These are phyloP conservation scores for Amphipoea lucens DNA, from an alignment of 2,888 invertebrate genomes.

Conservation along the genomic window DNA sequence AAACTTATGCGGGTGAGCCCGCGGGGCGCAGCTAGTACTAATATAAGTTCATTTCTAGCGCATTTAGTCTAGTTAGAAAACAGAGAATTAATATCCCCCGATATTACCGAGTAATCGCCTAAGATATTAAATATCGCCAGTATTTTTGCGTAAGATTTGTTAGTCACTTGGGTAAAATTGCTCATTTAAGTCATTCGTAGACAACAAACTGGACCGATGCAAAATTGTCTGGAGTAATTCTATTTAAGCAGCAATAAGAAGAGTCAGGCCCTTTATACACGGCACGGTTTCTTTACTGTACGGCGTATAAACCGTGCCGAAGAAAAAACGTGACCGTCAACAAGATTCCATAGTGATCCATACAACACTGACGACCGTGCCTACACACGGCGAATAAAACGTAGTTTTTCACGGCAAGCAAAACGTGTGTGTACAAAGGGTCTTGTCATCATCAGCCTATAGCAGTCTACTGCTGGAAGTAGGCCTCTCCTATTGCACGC, in stretches of 20 bases:
- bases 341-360: not conserved
- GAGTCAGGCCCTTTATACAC: not conserved
- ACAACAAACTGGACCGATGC: conserved; percentile 4
- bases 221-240: not conserved
- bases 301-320: not conserved
- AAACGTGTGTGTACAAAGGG: not conserved
- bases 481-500: not conserved
- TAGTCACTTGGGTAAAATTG: conserved; percentile 30
- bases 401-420: not conserved
- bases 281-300: not conserved
- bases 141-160: conserved; percentile 26
- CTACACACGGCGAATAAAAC: not conserved
- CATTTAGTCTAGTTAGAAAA: not conserved
- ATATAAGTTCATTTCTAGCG: not conserved
- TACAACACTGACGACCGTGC: not conserved
- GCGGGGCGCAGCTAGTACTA: no score
- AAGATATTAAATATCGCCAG: conserved; percentile 6
- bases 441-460: not conserved
- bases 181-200: conserved; percentile 26
- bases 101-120: not conserved
- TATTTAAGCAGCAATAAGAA: not conserved
- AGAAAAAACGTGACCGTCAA: not conserved
- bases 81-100: not conserved
- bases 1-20: no score
- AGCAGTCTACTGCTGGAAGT: not conserved